Evolutionary conservation across 1,140 invertebrate genomes (phyloP), one percentile per base, ranked within the genome.

Genomic region (Proctacanthus coquilletti): DNA sequence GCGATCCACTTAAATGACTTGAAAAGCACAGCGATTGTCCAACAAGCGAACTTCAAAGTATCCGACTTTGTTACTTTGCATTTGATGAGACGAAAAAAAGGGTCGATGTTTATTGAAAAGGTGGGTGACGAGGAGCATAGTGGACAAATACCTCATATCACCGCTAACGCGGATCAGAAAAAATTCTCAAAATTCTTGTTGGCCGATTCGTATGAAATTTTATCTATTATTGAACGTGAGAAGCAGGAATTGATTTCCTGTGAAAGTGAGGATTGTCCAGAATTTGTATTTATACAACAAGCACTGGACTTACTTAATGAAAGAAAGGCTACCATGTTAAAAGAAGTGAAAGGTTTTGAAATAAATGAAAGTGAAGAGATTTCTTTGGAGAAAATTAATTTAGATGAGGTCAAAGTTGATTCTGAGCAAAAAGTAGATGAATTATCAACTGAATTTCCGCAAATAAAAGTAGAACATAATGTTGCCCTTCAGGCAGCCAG

Each of bases 31-130:
- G 50, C 59, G 52, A 58, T 58, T 38, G 43, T 50, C 8, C 55
- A 58, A 41, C 55, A 47, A 36, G 37, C 21, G n/a, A 61, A 66
- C 1, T 69, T 74, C 38, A 73, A 73, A 42, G 67, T 79, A 42
- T 80, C 76, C 31, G 75, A 84, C 41, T 63, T 62, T 17, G 75
- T 96, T 15, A 80, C 71, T 20, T 74, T 97, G 64, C 74, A 77
- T 45, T 63, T 96, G 42, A 95, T 97, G 79, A 80, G 80, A 48
- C 75, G 87, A 17, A 70, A 79, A 44, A 77, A 80, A 45, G 81
- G 79, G 13, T 83, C 79, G 3, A 70, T 84, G 5, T 65, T 80
- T 33, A 76, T 84, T 18, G 71, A 80, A 39, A 76, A 82, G 20
- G 74, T 70, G 21, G 45, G 53, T 25, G 51, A 65, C 39, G 31